phyloP scores from a whole-genome alignment of 35 echinoderm and acorn worm genomes.

The Chiridota heheva region DNA sequence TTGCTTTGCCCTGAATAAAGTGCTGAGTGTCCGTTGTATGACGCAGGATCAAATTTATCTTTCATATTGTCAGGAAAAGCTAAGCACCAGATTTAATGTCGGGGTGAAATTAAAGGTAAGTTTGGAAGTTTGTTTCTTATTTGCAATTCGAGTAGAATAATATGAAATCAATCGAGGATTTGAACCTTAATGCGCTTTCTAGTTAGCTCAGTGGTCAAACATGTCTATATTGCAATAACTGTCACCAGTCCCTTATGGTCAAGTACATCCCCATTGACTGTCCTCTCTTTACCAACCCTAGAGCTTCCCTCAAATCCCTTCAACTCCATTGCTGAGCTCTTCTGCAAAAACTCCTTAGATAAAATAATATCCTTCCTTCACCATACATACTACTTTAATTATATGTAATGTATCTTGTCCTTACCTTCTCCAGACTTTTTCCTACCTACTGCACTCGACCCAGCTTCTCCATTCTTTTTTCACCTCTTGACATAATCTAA shows the following conservation, averaged over 20 bases:
- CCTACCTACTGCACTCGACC: too few relatives aligned
- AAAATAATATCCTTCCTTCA: too few relatives aligned
- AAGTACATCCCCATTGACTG: too few relatives aligned
- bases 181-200: background rate
- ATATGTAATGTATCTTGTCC: too few relatives aligned
- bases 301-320: too few relatives aligned
- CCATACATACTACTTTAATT: background rate
- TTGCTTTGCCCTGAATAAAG: constrained; percentile 86
- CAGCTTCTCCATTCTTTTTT: too few relatives aligned
- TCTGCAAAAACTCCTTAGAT: too few relatives aligned
- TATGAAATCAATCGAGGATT: background rate
- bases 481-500: too few relatives aligned
- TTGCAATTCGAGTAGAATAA: background rate
- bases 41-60: constrained; percentile 89
- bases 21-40: constrained; percentile 74
- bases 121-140: background rate
- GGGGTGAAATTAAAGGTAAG: constrained; percentile 94
- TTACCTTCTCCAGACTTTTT: too few relatives aligned
- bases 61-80: constrained; percentile 58
- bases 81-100: constrained; percentile 77
- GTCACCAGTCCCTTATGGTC: background rate
- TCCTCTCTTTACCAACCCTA: too few relatives aligned
- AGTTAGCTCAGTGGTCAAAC: too few relatives aligned
- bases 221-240: background rate
- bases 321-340: too few relatives aligned